Percentiles rank a stretch among this genome's conserved stretches.
These are phyloP conservation scores for Acrobeloides nanus DNA, from an alignment of 2,888 invertebrate genomes.

Conservation along the genomic window DNA sequence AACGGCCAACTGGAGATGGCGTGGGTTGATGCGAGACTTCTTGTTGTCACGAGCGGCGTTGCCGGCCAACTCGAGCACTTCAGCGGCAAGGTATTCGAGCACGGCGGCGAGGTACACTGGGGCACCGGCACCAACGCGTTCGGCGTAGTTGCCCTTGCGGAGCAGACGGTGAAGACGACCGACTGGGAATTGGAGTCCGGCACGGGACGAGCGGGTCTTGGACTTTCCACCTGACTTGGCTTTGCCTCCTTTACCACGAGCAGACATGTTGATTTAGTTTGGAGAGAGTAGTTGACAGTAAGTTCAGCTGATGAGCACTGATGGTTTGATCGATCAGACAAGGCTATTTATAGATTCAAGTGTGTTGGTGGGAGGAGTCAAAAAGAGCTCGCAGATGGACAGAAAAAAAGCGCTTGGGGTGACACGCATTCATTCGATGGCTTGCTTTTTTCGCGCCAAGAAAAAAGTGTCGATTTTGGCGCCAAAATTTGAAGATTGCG, in stretches of 20 bases:
- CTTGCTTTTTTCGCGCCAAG: too few relatives aligned
- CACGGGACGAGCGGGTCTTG: slow-evolving; percentile 45
- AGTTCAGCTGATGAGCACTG: too few relatives aligned
- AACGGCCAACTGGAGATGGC: slow-evolving; percentile 47
- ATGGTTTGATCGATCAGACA: too few relatives aligned
- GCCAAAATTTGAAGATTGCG: too few relatives aligned
- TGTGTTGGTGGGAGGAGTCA: too few relatives aligned
- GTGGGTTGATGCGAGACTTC: slow-evolving; percentile 58
- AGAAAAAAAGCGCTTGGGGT: too few relatives aligned
- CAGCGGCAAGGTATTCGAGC: slow-evolving; percentile 46
- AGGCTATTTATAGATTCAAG: too few relatives aligned
- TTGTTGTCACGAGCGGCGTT: slow-evolving; percentile 59
- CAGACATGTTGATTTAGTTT: too few relatives aligned
- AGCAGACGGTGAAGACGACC: slow-evolving; percentile 51
- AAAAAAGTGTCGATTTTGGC: too few relatives aligned
- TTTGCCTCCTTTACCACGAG: slow-evolving; percentile 69
- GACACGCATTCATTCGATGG: too few relatives aligned
- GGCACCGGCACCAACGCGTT: slow-evolving; percentile 47
- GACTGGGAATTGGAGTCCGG: slow-evolving; percentile 51
- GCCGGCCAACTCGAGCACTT: slow-evolving; percentile 55
- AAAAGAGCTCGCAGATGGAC: too few relatives aligned
- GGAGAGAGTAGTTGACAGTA: too few relatives aligned
- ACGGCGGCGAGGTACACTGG: slow-evolving; percentile 48
- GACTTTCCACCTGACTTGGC: slow-evolving; percentile 29
- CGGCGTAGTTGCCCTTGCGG: slow-evolving; percentile 45